Percentiles rank a stretch among this genome's conserved stretches.
phyloP scores from a whole-genome alignment of 1,140 invertebrate genomes.

The Drosophila kanapiae region DNA sequence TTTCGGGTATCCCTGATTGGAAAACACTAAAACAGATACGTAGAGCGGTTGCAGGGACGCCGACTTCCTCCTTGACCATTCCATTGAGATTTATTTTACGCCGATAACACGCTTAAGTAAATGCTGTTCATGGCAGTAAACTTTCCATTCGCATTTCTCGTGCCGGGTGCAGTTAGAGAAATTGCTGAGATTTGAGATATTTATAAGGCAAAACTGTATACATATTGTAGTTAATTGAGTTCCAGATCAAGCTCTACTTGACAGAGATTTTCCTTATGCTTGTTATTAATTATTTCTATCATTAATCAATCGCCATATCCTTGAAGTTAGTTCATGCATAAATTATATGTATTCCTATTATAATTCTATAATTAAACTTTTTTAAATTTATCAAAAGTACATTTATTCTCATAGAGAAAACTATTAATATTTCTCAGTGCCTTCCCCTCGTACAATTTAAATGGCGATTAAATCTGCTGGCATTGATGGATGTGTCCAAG shows the following conservation, averaged over 20 bases:
- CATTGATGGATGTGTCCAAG: slow-evolving; percentile 84
- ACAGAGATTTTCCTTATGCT: not conserved
- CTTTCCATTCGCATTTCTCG: slow-evolving; percentile 22
- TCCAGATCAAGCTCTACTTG: not conserved
- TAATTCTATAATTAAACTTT: too few relatives aligned
- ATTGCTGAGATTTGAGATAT: not conserved
- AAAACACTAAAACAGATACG: slow-evolving; percentile 81
- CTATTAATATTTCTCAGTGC: slow-evolving; percentile 5
- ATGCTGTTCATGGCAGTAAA: slow-evolving; percentile 56
- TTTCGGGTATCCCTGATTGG: slow-evolving; percentile 70
- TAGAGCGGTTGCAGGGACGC: slow-evolving; percentile 6
- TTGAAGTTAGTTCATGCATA: too few relatives aligned
- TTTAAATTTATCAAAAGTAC: too few relatives aligned
- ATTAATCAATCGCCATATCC: too few relatives aligned
- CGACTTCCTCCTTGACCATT: slow-evolving; percentile 51
- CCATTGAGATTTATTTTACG: slow-evolving; percentile 79
- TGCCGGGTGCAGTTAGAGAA: not conserved
- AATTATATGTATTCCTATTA: too few relatives aligned
- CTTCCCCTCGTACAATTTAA: slow-evolving; percentile 71
- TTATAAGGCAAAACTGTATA: not conserved
- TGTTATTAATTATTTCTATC: not conserved
- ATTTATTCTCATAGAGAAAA: too few relatives aligned
- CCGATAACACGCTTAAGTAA: slow-evolving; percentile 84
- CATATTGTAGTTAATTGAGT: not conserved
- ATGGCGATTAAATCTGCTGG: slow-evolving; percentile 84